These are phyloP conservation scores for Distichodus sexfasciatus DNA, from an alignment of 2,797 vertebrate species.

Conservation along the genomic window DNA sequence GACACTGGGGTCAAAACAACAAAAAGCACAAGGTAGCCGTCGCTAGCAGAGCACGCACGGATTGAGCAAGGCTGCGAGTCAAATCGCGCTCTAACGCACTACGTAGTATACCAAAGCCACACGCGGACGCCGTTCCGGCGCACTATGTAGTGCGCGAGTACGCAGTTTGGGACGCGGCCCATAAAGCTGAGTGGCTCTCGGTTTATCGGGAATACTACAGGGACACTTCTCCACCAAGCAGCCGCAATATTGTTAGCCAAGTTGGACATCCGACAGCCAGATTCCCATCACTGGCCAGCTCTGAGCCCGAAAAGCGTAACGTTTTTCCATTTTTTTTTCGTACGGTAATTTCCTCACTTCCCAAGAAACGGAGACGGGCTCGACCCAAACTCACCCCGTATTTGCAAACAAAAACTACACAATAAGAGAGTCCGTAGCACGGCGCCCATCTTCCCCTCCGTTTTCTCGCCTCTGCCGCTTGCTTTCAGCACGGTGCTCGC, in stretches of 20 bases:
- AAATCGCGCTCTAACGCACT: too few species aligned
- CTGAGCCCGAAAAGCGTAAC: too few species aligned
- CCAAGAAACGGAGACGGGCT: not conserved
- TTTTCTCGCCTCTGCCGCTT: constrained; percentile 59
- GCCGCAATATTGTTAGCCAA: not conserved
- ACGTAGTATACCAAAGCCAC: not conserved
- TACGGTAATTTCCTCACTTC: not conserved
- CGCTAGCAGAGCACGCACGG: not conserved
- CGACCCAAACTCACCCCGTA: constrained; percentile 78
- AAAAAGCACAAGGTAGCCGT: not conserved
- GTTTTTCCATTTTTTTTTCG: too few species aligned
- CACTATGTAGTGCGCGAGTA: too few species aligned
- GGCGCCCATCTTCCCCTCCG: constrained; percentile 82
- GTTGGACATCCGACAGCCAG: not conserved
- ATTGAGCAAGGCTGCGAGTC: too few species aligned
- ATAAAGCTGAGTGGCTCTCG: constrained; percentile 3
- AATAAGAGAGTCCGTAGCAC: constrained; percentile 85
- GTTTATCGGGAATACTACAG: constrained; percentile 2
- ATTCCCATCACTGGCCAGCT: too few species aligned
- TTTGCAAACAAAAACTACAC: constrained; percentile 79
- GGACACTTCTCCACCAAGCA: not conserved
- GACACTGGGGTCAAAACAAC: not conserved
- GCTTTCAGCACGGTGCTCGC: constrained; percentile 56
- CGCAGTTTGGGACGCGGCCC: not conserved
- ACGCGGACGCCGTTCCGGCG: not conserved